These are phyloP conservation scores for Troides aeacus DNA, from an alignment of 2,888 invertebrate species.

Conservation along the genomic window DNA sequence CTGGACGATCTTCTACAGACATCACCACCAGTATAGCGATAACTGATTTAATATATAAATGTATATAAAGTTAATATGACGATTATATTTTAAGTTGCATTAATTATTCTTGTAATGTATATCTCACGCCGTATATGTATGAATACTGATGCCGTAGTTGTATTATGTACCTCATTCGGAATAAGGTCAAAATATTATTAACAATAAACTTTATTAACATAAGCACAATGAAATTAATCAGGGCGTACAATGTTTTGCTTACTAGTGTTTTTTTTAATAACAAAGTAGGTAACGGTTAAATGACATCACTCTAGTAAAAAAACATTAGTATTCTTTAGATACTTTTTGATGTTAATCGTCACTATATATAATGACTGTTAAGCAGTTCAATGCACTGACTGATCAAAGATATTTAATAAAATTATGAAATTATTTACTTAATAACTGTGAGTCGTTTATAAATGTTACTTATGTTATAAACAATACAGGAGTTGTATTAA, in stretches of 20 bases:
- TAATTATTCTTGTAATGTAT: no score
- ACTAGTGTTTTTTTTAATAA: constrained; percentile 6
- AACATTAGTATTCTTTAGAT: constrained; percentile 23
- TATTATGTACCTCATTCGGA: constrained; percentile 1
- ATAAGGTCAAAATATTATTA: neutral
- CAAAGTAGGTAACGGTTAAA: constrained; percentile 4
- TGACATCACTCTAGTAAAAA: constrained; percentile 10
- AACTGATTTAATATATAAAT: no score
- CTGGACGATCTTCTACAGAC: no score
- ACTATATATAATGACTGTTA: constrained; percentile 3
- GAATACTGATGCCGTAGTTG: no score
- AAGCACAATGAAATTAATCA: constrained; percentile 25
- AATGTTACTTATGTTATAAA: no score
- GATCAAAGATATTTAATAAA: neutral
- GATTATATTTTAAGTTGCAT: no score
- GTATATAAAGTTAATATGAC: no score
- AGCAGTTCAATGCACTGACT: constrained; percentile 11
- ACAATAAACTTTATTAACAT: constrained; percentile 12
- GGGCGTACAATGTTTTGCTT: constrained; percentile 16
- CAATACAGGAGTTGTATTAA: neutral
- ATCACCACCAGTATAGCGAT: no score
- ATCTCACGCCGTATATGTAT: no score
- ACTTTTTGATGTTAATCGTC: neutral
- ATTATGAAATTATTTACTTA: no score
- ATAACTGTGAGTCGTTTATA: no score